Conservation (phyloP, 2,797 vertebrate species). For the Muraenolepis orangiensis region DNA sequence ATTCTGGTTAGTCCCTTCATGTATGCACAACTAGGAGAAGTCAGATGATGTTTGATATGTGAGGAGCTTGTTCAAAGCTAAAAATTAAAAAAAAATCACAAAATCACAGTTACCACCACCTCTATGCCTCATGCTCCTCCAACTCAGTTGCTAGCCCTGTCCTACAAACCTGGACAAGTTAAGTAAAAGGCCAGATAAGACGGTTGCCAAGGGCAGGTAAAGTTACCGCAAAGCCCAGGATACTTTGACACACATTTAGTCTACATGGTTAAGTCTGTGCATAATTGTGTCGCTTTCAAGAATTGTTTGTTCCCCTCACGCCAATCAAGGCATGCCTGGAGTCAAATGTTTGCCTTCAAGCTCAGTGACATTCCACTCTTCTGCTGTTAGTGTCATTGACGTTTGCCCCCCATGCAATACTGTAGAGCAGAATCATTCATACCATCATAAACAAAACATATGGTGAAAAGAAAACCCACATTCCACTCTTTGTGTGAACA, state of each 20-base stretch:
- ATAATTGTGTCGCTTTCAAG: neutral
- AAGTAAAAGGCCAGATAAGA: constrained; percentile 48
- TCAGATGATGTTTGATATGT: neutral
- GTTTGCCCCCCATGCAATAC: neutral
- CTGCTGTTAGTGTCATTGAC: neutral
- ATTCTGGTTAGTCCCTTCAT: neutral
- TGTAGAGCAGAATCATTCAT: neutral
- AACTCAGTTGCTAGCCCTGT: neutral
- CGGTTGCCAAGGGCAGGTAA: constrained; percentile 20
- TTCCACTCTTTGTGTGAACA: neutral
- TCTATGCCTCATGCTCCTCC: constrained; percentile 9
- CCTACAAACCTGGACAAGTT: constrained; percentile 14
- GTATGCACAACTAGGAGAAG: neutral
- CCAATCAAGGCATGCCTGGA: constrained; percentile 25
- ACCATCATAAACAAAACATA: neutral
- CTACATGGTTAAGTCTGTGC: neutral
- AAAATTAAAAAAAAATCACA: too few species aligned
- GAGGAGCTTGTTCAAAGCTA: neutral
- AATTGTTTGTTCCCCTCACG: neutral
- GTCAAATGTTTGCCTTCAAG: constrained; percentile 27
- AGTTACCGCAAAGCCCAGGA: neutral
- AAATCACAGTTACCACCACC: neutral
- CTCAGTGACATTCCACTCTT: constrained; percentile 29
- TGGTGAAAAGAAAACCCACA: neutral
- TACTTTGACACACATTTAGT: neutral